Percentiles rank a stretch among this genome's conserved stretches.
Conservation (phyloP, 2,888 invertebrate species). For the Cosmopolites sordidus region DNA sequence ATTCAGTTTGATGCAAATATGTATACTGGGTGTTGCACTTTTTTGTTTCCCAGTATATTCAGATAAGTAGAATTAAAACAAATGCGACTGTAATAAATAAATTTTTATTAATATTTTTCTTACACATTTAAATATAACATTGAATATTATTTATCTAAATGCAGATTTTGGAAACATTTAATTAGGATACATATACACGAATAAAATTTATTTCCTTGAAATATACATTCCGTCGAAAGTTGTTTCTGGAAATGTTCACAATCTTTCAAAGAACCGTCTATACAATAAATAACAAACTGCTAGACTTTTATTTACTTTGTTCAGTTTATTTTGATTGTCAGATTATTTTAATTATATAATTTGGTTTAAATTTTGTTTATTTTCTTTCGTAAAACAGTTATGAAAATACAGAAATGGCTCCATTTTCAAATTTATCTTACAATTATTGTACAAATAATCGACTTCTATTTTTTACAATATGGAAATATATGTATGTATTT, state of each 20-base stretch:
- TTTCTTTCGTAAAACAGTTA: neutral
- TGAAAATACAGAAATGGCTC: too few relatives aligned
- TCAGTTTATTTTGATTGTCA: neutral
- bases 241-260: too few relatives aligned
- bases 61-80: too few relatives aligned
- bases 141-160: constrained; percentile 1
- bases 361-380: neutral
- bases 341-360: neutral
- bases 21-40: too few relatives aligned
- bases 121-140: constrained; percentile 2
- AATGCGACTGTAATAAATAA: neutral
- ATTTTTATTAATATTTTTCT: neutral
- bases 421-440: too few relatives aligned
- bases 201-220: neutral
- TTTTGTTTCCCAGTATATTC: too few relatives aligned
- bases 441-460: too few relatives aligned
- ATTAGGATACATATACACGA: neutral
- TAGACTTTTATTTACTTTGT: neutral
- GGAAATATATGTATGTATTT: too few relatives aligned
- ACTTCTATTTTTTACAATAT: too few relatives aligned
- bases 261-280: neutral
- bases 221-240: neutral
- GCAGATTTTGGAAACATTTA: neutral
- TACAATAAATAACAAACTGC: neutral
- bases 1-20: too few relatives aligned